A percentile compares a stretch with the other conserved stretches of the same genome.
Conservation (phyloP, 2,113 vertebrate species). For the Zosterops hypoxanthus region DNA sequence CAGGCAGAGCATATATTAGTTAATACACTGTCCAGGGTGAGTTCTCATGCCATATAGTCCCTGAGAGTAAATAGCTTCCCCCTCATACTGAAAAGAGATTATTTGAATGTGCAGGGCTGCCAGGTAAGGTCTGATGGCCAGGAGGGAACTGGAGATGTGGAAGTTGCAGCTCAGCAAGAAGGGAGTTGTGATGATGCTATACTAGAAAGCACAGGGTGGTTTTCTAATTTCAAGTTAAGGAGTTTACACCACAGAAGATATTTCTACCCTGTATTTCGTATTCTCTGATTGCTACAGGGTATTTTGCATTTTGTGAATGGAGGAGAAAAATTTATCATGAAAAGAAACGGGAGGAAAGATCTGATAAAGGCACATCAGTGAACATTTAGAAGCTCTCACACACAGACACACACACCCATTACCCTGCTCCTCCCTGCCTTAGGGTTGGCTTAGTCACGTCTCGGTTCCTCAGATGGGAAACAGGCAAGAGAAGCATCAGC, state of each 20-base stretch:
- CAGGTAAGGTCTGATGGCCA: neutral
- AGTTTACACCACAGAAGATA: neutral
- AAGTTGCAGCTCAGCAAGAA: neutral
- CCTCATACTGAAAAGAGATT: neutral
- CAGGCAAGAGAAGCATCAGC: neutral
- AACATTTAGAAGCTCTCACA: neutral
- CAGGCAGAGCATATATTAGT: neutral
- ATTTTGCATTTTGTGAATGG: neutral
- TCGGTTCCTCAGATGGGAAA: neutral
- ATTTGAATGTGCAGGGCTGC: neutral
- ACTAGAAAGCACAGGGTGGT: neutral
- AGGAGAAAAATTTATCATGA: neutral
- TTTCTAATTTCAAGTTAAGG: neutral
- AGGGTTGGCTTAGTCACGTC: neutral
- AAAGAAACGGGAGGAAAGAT: neutral
- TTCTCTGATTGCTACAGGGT: neutral
- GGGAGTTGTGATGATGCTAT: neutral
- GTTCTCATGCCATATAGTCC: neutral
- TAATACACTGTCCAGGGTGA: neutral
- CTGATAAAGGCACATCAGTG: neutral
- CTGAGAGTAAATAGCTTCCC: neutral
- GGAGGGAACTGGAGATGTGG: neutral
- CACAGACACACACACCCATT: neutral
- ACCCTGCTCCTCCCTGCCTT: neutral
- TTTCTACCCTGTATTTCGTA: accelerated